Evolutionary conservation across 2,888 invertebrate genomes (phyloP), one percentile per base, ranked within the genome.

Genomic region (Hyposoter dolosus): DNA sequence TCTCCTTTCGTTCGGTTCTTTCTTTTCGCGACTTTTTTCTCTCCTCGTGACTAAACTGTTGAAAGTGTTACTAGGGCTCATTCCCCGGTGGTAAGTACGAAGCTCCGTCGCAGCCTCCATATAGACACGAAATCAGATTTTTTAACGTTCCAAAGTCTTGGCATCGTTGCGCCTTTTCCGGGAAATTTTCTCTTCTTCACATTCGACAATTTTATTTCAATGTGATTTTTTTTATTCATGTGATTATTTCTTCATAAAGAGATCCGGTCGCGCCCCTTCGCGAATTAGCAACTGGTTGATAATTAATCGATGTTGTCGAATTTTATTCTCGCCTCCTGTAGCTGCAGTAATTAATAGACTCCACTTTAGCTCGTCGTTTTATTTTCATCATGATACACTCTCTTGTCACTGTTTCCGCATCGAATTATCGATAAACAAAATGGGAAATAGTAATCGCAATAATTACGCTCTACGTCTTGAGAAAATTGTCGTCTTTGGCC

Each of bases 251-350:
- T 12, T 5, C 5, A 15, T 28, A 28, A 6, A 12, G 60, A 60
- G 28, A 56, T 60, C 28, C 60, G 60, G 60, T 60, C 12, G 60
- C 15, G 60, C 15, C 15, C 5, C 15, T 28, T 28, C 15, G 15
- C 28, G 28, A 23, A 56, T 56, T 15, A 60, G 28, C 15, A 60
- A 60, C 28, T 60, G 12, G 28, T 15, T 60, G 15, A 60, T 60
- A 28, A 4, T 56, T 10, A 56, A 56, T 28, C 15, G 60, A 60
- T 6, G 28, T 12, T 5, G 60, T 28, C 28, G 28, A 28, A 60
- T 60, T 60, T 56, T 23, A 56, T 56, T 60, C 28, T 28, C 60
- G 60, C 28, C 60, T 60, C 60, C 28, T 60, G 28, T 28, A 28
- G 15, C 28, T 12, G 60, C 15, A 60, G 23, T 12, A 60, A 12